Conservation (phyloP, 2,797 vertebrate species). For the Orientallactaga sibirica region DNA sequence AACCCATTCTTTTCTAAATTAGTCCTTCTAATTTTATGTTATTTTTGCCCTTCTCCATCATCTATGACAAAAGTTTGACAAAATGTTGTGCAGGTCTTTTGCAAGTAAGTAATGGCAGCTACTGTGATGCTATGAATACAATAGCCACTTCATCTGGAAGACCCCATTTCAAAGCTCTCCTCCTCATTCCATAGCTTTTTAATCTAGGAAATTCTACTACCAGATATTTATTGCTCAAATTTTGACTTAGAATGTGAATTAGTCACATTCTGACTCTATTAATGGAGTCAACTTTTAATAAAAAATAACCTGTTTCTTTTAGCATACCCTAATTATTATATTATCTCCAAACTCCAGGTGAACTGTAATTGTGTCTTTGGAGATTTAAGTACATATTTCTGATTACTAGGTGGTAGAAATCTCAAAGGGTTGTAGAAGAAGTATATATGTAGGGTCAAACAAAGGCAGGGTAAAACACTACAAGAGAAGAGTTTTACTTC, state of each 20-base stretch:
- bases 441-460: background rate
- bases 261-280: background rate
- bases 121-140: too few species aligned
- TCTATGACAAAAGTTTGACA: too few species aligned
- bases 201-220: background rate
- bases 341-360: background rate
- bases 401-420: background rate
- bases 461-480: background rate
- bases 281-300: background rate
- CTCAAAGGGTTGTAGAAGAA: background rate
- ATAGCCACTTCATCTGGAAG: too few species aligned
- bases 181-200: too few species aligned
- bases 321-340: background rate
- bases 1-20: too few species aligned
- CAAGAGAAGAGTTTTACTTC: background rate
- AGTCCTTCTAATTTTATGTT: too few species aligned
- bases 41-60: too few species aligned
- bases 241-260: background rate
- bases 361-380: conserved; percentile 46
- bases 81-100: too few species aligned
- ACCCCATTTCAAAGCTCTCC: too few species aligned
- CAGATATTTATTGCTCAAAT: background rate
- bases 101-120: too few species aligned
- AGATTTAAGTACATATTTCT: background rate
- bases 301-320: background rate